phyloP scores from a whole-genome alignment of 1,140 invertebrate genomes.

The Caenorhabditis remanei region DNA sequence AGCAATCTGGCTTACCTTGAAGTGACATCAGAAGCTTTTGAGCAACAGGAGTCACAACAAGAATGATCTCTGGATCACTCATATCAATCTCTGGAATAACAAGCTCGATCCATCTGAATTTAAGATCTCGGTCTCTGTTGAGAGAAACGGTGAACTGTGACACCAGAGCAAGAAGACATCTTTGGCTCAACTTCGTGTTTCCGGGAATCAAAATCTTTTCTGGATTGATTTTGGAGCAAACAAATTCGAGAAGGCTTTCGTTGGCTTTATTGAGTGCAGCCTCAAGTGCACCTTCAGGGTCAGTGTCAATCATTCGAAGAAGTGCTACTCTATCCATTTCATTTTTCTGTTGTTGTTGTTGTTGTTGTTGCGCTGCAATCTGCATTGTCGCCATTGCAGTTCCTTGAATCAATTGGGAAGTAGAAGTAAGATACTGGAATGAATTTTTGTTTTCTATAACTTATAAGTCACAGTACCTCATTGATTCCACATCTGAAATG shows the following conservation, averaged over 20 bases:
- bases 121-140: conserved; percentile 6
- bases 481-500: conserved; percentile 44
- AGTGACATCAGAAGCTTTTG: conserved; percentile 21
- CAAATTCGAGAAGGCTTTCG: conserved; percentile 1
- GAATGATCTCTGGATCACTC: background rate
- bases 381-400: conserved; percentile 1
- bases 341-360: conserved; percentile 9
- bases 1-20: background rate
- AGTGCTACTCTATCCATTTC: conserved; percentile 1
- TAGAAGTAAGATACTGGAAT: conserved; percentile 11
- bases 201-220: conserved; percentile 16
- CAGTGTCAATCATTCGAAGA: conserved; percentile 13
- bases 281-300: conserved; percentile 26
- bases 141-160: conserved; percentile 3
- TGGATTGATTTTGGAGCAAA: conserved; percentile 44
- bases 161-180: background rate
- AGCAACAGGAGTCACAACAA: background rate
- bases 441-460: background rate
- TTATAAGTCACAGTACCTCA: background rate
- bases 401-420: conserved; percentile 4
- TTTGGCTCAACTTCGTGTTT: conserved; percentile 40
- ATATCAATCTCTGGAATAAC: conserved; percentile 34
- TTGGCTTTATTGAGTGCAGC: conserved; percentile 10
- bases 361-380: conserved; percentile 18
- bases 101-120: conserved; percentile 34